Percentiles rank a stretch among this genome's conserved stretches.
Evolutionary conservation across 2,888 invertebrate genomes (phyloP).

Genomic region (Carcina quercana): DNA sequence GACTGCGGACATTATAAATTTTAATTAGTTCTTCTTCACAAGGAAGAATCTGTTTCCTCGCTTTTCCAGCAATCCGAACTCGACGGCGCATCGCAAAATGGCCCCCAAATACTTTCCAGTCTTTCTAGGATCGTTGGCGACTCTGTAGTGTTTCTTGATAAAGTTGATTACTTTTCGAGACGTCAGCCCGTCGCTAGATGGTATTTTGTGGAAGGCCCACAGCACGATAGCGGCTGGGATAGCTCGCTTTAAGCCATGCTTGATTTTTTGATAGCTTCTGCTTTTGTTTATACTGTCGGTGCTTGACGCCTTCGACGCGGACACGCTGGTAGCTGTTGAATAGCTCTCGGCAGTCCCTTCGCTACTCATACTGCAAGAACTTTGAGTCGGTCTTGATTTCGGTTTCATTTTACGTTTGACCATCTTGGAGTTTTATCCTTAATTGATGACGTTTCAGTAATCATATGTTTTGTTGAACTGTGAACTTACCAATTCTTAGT

Average conservation of each 20-base stretch:
- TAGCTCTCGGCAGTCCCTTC: too few relatives aligned
- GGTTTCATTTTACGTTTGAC: too few relatives aligned
- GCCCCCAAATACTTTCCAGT: conserved; percentile 38
- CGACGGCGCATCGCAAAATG: conserved; percentile 39
- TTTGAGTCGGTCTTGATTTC: too few relatives aligned
- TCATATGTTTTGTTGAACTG: too few relatives aligned
- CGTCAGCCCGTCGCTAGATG: conserved; percentile 35
- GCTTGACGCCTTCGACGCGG: too few relatives aligned
- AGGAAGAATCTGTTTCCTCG: conserved; percentile 23
- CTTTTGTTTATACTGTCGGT: too few relatives aligned
- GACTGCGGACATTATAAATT: too few relatives aligned
- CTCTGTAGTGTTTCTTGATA: conserved; percentile 36
- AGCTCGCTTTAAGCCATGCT: conserved; percentile 26
- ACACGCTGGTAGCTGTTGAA: neutral
- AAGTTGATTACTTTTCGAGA: conserved; percentile 40
- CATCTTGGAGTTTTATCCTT: too few relatives aligned
- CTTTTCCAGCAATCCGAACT: conserved; percentile 43
- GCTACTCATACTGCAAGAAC: too few relatives aligned
- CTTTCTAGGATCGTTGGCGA: conserved; percentile 24
- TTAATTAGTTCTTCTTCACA: neutral
- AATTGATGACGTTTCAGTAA: too few relatives aligned
- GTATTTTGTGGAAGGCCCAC: conserved; percentile 47
- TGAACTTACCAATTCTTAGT: too few relatives aligned
- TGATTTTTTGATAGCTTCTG: conserved; percentile 24
- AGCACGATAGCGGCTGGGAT: conserved; percentile 45